These are phyloP conservation scores for Hippoglossus hippoglossus DNA, from an alignment of 2,797 vertebrate genomes.

Conservation along the genomic window DNA sequence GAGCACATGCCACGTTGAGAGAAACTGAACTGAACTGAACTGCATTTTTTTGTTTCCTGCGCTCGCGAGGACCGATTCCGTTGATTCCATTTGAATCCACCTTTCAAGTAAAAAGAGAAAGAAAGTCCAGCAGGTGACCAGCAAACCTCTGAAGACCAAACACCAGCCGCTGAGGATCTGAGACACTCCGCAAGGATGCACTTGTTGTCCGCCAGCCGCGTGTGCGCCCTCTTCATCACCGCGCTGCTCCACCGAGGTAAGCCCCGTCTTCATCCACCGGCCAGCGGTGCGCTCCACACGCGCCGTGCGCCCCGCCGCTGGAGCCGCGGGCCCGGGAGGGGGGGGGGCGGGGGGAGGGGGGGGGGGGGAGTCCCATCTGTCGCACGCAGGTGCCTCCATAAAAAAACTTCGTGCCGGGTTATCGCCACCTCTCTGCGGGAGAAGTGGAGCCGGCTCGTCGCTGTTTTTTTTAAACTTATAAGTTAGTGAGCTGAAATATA, in stretches of 20 bases:
- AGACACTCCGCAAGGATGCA: conserved; percentile 76
- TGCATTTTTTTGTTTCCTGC: neutral
- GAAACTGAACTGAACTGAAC: conserved; percentile 41
- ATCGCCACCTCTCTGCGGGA: neutral
- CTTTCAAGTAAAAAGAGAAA: neutral
- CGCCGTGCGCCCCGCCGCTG: neutral
- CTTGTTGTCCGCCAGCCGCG: conserved; percentile 77
- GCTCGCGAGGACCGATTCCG: conserved; percentile 37
- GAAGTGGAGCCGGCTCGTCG: neutral
- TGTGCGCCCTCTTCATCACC: conserved; percentile 53
- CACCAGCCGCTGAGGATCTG: conserved; percentile 44
- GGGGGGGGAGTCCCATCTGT: conserved; percentile 16
- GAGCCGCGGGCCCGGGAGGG: conserved; percentile 47
- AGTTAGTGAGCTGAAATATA: conserved; percentile 20
- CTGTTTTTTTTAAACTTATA: neutral
- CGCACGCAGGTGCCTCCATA: conserved; percentile 46
- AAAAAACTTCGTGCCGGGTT: conserved; percentile 50
- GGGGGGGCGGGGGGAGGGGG: too few species aligned
- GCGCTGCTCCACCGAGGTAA: conserved; percentile 74
- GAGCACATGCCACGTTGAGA: conserved; percentile 62
- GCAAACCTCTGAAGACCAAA: conserved; percentile 12
- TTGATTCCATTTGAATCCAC: conserved; percentile 6
- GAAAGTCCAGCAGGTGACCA: neutral
- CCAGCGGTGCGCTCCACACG: neutral
- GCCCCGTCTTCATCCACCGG: conserved; percentile 31